Evolutionary conservation across 1,140 invertebrate species (phyloP).

Genomic region (Holotrichia oblita): DNA sequence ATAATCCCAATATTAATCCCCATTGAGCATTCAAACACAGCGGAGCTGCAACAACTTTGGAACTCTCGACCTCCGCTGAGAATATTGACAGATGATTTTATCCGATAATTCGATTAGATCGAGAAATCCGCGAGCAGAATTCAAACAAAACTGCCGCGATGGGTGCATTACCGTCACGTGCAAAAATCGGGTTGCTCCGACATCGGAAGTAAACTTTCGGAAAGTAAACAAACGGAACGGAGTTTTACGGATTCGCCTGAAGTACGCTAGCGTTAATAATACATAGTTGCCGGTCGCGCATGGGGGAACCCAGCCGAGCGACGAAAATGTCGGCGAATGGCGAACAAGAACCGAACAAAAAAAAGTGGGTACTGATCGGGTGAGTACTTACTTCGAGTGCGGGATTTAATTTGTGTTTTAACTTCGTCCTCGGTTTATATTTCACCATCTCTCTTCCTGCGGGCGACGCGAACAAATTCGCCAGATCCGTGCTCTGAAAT

Average conservation of each 20-base stretch:
- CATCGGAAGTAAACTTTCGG: background rate
- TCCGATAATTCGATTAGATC: background rate
- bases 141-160: background rate
- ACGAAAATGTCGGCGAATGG: background rate
- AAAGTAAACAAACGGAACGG: background rate
- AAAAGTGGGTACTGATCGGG: background rate
- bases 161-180: background rate
- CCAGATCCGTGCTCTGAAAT: conserved; percentile 66
- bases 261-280: background rate
- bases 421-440: conserved; percentile 62
- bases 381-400: conserved; percentile 56
- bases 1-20: too few species aligned
- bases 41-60: too few species aligned
- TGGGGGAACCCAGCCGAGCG: background rate
- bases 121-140: background rate
- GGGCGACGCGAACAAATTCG: conserved; percentile 67
- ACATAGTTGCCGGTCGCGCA: background rate
- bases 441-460: conserved; percentile 66
- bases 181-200: background rate
- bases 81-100: background rate
- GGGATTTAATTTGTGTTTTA: conserved; percentile 59
- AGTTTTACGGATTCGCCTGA: background rate
- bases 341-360: background rate
- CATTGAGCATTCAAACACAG: too few species aligned
- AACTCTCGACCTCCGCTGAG: background rate